Evolutionary conservation across 2,797 vertebrate genomes (phyloP), one percentile per base, ranked within the genome.

Genomic region (Kryptopterus vitreolus): DNA sequence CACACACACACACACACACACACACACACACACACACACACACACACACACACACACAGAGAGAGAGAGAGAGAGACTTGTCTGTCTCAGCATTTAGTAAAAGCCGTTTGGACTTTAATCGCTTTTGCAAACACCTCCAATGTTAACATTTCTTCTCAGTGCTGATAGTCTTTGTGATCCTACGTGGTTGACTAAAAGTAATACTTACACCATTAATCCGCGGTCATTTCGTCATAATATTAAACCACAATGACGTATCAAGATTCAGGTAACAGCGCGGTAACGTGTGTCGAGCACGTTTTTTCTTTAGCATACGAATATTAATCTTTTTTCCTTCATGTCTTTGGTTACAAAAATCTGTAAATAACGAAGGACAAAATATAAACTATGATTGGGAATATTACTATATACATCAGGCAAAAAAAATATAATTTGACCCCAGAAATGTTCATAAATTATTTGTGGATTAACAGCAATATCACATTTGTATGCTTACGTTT

Each of bases 21-120:
- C 6, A 43, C 1, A 43, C 1, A 43, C 7, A 18, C 13, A 26
- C 22, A 58, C 22, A 26, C 8, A 57, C 20, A 86, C 84, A 80
- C 89, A 86, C 83, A 86, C 78, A 63, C 76, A 61, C 89, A 87
- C 83, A 85, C 78, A 65, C 70, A 61, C 83, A 89, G 38, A 43
- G 8, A 43, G 38, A 43, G 38, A 43, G 38, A 43, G 38, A 43
- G 38, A 43, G 38, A 43, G 86, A 87, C 87, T 91, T 89, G 87
- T 89, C 83, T 81, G 76, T 78, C 84, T 90, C 88, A 75, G 87
- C 85, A 70, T 87, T 79, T 87, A 87, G 81, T 87, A 88, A 91
- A 85, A 85, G 77, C 81, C 81, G 79, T 38, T 24, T 59, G 63
- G n/a, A 57, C 38, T 81, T 66, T 29, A 55, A 73, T 62, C 63